phyloP scores from a whole-genome alignment of 2,888 invertebrate genomes.

The Adelphocoris suturalis region DNA sequence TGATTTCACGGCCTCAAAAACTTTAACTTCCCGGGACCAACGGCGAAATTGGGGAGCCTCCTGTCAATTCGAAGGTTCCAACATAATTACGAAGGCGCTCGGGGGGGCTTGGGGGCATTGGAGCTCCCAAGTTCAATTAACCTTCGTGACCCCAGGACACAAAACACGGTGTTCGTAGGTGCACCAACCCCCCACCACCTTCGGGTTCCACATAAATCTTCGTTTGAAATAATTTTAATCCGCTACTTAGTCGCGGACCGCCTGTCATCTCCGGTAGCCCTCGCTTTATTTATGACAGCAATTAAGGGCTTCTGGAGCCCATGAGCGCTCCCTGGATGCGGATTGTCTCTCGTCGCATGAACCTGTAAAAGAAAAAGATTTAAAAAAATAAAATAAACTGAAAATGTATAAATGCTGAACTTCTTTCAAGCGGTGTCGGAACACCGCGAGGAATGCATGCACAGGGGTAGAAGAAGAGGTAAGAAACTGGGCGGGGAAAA shows the following conservation, averaged over 20 bases:
- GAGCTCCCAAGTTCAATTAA: conserved; percentile 33
- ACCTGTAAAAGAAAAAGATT: neutral
- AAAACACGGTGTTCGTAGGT: conserved; percentile 7
- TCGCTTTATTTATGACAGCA: conserved; percentile 32
- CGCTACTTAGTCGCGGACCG: conserved; percentile 29
- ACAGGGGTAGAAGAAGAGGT: neutral
- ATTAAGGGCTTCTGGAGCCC: conserved; percentile 45
- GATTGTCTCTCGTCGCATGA: conserved; percentile 10
- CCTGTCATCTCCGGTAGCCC: conserved; percentile 45
- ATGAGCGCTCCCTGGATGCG: conserved; percentile 20
- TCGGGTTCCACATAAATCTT: conserved; percentile 4
- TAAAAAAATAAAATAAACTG: neutral
- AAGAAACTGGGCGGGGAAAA: conserved; percentile 9
- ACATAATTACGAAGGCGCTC: neutral
- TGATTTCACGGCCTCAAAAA: neutral
- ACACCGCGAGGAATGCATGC: conserved; percentile 19
- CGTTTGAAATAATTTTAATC: conserved; percentile 39
- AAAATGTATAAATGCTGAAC: conserved; percentile 18
- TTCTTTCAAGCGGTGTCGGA: conserved; percentile 26
- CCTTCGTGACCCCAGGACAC: conserved; percentile 13
- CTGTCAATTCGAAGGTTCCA: conserved; percentile 21
- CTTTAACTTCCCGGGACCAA: neutral
- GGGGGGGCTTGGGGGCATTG: neutral
- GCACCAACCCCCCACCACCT: neutral
- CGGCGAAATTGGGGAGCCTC: neutral